These are phyloP conservation scores for Meteorus cinctellus DNA, from an alignment of 2,888 invertebrate genomes.

Conservation along the genomic window DNA sequence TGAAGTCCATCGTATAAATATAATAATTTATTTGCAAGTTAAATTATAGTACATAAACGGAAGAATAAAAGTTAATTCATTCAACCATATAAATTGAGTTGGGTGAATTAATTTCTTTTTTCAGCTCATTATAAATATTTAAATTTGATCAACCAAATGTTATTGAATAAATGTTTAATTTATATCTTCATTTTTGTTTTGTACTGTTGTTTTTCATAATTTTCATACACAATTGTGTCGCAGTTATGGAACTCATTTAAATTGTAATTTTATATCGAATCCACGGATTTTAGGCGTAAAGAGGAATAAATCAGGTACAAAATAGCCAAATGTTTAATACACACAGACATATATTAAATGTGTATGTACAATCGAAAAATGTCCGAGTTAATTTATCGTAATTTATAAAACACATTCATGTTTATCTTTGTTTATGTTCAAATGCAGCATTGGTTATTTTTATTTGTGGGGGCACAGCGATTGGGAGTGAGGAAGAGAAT, in stretches of 20 bases:
- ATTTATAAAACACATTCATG: constrained; percentile 10
- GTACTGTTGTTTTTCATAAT: neutral
- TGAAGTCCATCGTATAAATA: neutral
- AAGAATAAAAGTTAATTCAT: no score
- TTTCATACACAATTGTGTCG: neutral
- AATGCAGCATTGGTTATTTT: constrained; percentile 56
- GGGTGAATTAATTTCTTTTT: no score
- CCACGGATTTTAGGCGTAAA: neutral
- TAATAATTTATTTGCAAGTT: neutral
- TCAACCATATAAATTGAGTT: no score
- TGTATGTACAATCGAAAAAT: constrained; percentile 9
- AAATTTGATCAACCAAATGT: neutral
- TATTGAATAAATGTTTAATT: neutral
- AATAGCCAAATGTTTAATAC: neutral
- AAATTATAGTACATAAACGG: neutral
- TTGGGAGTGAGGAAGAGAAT: constrained; percentile 47
- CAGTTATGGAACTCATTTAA: neutral
- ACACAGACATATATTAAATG: neutral
- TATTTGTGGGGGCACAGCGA: constrained; percentile 55
- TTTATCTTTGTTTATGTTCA: constrained; percentile 33
- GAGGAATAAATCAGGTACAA: neutral
- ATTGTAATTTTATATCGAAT: neutral
- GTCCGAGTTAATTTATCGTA: neutral
- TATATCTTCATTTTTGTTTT: neutral
- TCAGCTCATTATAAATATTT: neutral